A percentile compares a stretch with the other conserved stretches of the same genome.
Evolutionary conservation across 2,888 invertebrate genomes (phyloP).

Genomic region (Phalera bucephala): DNA sequence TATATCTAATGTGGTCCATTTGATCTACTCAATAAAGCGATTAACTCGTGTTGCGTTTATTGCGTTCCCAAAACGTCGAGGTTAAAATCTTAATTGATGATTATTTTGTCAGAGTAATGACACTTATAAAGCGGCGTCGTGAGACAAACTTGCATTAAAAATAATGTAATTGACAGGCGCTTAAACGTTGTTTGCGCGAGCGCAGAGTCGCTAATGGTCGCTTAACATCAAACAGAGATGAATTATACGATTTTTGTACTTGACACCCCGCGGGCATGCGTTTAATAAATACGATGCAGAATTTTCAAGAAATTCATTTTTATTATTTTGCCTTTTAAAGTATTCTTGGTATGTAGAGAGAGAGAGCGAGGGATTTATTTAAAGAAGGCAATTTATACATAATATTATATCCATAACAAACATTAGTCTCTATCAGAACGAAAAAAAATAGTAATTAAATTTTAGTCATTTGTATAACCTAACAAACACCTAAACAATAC

Average conservation of each 20-base stretch:
- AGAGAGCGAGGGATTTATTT: no score
- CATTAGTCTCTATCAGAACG: no score
- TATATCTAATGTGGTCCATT: slow-evolving; percentile 5
- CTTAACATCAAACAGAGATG: slow-evolving; percentile 25
- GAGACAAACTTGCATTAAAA: slow-evolving; percentile 37
- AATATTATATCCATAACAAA: no score
- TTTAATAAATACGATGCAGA: background rate
- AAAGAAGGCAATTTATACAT: no score
- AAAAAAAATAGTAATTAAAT: no score
- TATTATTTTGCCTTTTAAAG: no score
- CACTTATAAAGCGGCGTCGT: slow-evolving; percentile 35
- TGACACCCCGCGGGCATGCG: background rate
- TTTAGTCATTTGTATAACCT: no score
- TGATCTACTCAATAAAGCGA: slow-evolving; percentile 16
- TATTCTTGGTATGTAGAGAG: no score
- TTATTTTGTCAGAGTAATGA: slow-evolving; percentile 14
- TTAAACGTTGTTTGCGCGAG: slow-evolving; percentile 31
- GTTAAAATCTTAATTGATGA: slow-evolving; percentile 16
- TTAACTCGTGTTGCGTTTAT: slow-evolving; percentile 22
- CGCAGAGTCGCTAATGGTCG: slow-evolving; percentile 33
- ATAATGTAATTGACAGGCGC: slow-evolving; percentile 37
- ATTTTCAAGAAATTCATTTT: background rate
- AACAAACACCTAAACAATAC: no score
- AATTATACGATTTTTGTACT: slow-evolving; percentile 12
- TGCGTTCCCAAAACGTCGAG: slow-evolving; percentile 1